Conservation (phyloP, 2,797 vertebrate species). For the Diplodus sargus region DNA sequence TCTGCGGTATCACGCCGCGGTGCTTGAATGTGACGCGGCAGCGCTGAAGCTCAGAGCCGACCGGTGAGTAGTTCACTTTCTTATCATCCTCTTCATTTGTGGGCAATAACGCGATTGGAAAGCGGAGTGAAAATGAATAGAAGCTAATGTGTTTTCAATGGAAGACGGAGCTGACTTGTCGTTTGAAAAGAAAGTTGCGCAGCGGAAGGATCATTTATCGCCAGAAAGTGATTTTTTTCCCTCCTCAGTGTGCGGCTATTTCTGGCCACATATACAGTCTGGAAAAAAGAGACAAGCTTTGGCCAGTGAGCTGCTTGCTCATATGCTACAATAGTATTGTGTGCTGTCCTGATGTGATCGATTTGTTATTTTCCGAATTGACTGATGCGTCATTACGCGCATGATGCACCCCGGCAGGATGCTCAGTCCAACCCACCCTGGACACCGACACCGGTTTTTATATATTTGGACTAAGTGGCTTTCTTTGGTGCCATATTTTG, state of each 20-base stretch:
- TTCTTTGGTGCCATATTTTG: conserved; percentile 2
- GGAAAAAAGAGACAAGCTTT: background rate
- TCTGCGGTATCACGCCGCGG: background rate
- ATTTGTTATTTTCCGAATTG: background rate
- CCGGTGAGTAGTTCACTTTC: conserved; percentile 38
- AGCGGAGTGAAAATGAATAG: background rate
- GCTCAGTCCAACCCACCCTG: conserved; percentile 1
- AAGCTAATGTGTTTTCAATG: background rate
- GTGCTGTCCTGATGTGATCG: background rate
- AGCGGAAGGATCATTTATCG: background rate
- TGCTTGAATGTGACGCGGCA: conserved; percentile 57
- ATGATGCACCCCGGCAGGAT: background rate
- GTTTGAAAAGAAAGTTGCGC: background rate
- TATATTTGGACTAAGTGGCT: background rate
- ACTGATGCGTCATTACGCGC: background rate
- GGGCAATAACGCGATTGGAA: too few species aligned
- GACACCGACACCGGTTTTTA: conserved; percentile 11
- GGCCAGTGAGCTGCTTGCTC: background rate
- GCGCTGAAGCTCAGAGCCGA: conserved; percentile 25
- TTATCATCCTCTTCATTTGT: rapidly evolving
- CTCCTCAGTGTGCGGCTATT: background rate
- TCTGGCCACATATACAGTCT: background rate
- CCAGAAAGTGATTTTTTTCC: background rate
- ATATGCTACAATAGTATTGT: too few species aligned
- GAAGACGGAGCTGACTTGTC: background rate